Base-by-base conservation (phyloP, 1,140 invertebrate species). In the Adoxophyes honmai region DNA sequence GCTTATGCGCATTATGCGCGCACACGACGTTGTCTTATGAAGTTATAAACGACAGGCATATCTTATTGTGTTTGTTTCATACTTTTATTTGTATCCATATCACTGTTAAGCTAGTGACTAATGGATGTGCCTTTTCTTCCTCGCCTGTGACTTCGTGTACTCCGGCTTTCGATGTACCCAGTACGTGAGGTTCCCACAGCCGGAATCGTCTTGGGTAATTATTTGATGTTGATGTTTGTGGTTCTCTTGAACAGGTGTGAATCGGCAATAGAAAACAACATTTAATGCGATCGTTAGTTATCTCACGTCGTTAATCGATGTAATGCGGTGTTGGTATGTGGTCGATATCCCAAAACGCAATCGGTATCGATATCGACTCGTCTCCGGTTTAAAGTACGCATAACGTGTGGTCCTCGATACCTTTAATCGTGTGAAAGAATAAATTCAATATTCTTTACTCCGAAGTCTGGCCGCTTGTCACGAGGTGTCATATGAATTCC, bases 11-110 rank as follows among this genome's bases (percentile, higher is more conserved):
- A 81, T 84, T 86, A 81, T 75, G 70, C 73, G 62, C 66, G 61
- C 69, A 78, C 73, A 83, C 70, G 72, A 64, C 64, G 66, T 64
- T 55, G 55, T 62, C 69, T 79, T 75, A 81, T 82, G 77, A 78
- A 81, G 70, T 81, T 81, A 77, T 73, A 80, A 80, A 81, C 62
- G 67, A 73, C 62, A 62, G 57, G 58, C 69, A 68, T 73, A 70
- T 73, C 70, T 79, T 75, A 75, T 72, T 76, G 74, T 73, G 60
- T 59, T 65, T 53, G 54, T 57, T 60, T 64, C 69, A 79, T 79
- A 76, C 74, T 65, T 77, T 79, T 77, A 60, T 70, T 73, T 72
- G 75, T 64, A 57, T 61, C 59, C 44, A 60, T 77, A 73, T 71
- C 65, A 68, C 72, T 67, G 67, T 59, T 74, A 60, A 71, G 64